These are phyloP conservation scores for Herpetotheres cachinnans DNA, from an alignment of 2,113 vertebrate species.

Conservation along the genomic window DNA sequence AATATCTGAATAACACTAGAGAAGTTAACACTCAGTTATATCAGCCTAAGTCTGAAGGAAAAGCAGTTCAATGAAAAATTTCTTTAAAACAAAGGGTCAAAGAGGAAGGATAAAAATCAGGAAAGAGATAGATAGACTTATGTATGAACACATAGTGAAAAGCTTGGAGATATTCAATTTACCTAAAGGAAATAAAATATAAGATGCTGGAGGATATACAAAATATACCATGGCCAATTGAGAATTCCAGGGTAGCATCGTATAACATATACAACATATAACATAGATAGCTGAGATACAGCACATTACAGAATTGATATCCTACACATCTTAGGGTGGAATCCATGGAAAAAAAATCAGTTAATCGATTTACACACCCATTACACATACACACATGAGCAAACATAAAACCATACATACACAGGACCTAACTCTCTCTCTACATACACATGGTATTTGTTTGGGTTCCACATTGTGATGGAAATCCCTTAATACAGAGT, in stretches of 20 bases:
- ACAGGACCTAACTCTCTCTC: background rate
- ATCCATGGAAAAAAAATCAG: background rate
- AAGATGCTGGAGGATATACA: background rate
- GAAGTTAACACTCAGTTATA: background rate
- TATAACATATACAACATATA: too few species aligned
- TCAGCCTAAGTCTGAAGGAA: background rate
- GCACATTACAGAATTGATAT: background rate
- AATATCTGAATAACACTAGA: background rate
- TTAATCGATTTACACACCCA: background rate
- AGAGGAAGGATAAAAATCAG: background rate
- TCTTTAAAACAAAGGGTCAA: background rate
- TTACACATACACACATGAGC: background rate
- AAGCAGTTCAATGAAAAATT: background rate
- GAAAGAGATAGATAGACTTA: background rate
- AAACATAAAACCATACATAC: background rate
- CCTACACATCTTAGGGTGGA: background rate
- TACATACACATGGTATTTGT: background rate
- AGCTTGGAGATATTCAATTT: background rate
- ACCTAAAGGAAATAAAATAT: background rate
- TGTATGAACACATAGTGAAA: background rate
- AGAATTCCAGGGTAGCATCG: background rate
- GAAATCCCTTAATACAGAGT: background rate
- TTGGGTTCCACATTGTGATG: background rate
- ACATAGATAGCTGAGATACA: background rate
- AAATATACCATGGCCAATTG: background rate